phyloP scores from a whole-genome alignment of 1,140 invertebrate species.

The Popillia japonica region DNA sequence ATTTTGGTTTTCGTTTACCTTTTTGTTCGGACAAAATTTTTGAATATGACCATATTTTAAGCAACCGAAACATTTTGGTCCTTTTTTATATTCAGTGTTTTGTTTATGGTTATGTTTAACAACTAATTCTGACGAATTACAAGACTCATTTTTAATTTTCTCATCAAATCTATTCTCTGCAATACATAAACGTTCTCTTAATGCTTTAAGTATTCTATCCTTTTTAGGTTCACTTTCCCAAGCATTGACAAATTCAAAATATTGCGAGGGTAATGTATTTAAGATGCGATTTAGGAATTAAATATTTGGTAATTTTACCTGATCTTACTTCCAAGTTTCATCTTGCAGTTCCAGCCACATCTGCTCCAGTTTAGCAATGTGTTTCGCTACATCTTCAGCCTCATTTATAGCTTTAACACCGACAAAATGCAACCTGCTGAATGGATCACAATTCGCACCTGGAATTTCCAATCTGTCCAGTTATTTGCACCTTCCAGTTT shows the following conservation, averaged over 20 bases:
- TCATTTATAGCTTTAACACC: slow-evolving; percentile 32
- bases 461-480: slow-evolving; percentile 20
- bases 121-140: neutral
- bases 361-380: neutral
- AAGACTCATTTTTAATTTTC: slow-evolving; percentile 14
- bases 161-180: slow-evolving; percentile 21
- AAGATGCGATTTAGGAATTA: slow-evolving; percentile 17
- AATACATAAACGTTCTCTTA: slow-evolving; percentile 24
- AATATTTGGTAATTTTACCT: slow-evolving; percentile 21
- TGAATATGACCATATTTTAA: slow-evolving; percentile 25
- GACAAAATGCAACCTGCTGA: slow-evolving; percentile 16
- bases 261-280: slow-evolving; percentile 18
- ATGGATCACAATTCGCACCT: slow-evolving; percentile 14
- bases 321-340: slow-evolving; percentile 6
- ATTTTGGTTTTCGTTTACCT: slow-evolving; percentile 22
- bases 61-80: slow-evolving; percentile 31
- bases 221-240: slow-evolving; percentile 28
- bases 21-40: slow-evolving; percentile 28
- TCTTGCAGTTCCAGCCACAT: slow-evolving; percentile 28
- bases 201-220: slow-evolving; percentile 31
- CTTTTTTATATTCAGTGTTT: slow-evolving; percentile 34
- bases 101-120: slow-evolving; percentile 21
- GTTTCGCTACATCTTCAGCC: slow-evolving; percentile 29
- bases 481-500: slow-evolving; percentile 16
- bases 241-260: slow-evolving; percentile 30